These are phyloP conservation scores for Drosophila quadrilineata DNA, from an alignment of 1,140 invertebrate genomes.

Conservation along the genomic window DNA sequence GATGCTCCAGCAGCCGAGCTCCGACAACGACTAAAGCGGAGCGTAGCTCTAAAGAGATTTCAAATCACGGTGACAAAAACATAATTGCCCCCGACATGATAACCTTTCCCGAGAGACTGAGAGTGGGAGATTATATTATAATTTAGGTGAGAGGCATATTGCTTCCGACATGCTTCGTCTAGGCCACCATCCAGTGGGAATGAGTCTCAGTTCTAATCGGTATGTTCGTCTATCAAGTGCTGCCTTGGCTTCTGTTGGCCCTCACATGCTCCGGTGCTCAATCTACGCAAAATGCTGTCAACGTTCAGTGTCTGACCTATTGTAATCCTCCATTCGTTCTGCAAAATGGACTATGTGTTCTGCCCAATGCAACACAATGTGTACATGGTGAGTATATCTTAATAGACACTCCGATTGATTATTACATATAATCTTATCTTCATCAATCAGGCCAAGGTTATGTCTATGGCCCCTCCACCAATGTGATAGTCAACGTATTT, in stretches of 20 bases:
- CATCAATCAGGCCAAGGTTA: slow-evolving; percentile 1
- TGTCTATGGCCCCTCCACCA: too few species aligned
- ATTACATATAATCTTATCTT: background rate
- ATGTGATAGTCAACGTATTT: slow-evolving; percentile 15
- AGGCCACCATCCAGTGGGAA: too few species aligned
- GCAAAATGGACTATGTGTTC: slow-evolving; percentile 33
- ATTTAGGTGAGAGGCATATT: background rate
- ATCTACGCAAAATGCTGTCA: background rate
- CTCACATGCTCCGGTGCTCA: slow-evolving; percentile 4
- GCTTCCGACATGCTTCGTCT: background rate
- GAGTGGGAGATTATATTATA: background rate
- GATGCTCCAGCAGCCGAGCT: slow-evolving; percentile 12
- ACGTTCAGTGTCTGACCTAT: background rate
- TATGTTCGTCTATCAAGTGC: slow-evolving; percentile 50
- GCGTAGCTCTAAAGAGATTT: background rate
- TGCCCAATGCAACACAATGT: background rate
- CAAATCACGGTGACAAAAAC: slow-evolving; percentile 5
- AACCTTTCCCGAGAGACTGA: slow-evolving; percentile 10
- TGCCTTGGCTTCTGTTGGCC: slow-evolving; percentile 26
- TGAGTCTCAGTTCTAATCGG: slow-evolving; percentile 46
- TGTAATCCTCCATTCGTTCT: slow-evolving; percentile 18
- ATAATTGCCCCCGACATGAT: slow-evolving; percentile 21
- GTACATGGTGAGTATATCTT: slow-evolving; percentile 6
- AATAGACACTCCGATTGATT: background rate
- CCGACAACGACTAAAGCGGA: slow-evolving; percentile 2